These are phyloP conservation scores for Papilio polytes DNA, from an alignment of 1,140 invertebrate species.

Conservation along the genomic window DNA sequence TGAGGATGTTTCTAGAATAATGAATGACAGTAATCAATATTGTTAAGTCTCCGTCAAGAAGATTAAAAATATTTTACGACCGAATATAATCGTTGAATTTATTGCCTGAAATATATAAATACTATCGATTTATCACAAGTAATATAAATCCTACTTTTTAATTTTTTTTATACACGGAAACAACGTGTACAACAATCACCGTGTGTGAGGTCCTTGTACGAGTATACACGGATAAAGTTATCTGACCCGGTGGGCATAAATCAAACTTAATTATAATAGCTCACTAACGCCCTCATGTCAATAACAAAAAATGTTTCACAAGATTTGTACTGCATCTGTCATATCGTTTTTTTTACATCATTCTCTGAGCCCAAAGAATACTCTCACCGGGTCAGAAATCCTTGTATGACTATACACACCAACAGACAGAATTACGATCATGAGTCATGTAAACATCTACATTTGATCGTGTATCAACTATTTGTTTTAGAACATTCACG, in stretches of 20 bases:
- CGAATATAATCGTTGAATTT: conserved; percentile 3
- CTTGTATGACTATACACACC: too few species aligned
- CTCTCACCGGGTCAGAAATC: too few species aligned
- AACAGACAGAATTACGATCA: conserved; percentile 38
- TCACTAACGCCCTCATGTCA: too few species aligned
- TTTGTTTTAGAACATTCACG: conserved; percentile 29
- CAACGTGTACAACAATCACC: conserved; percentile 46
- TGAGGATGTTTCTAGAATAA: conserved; percentile 18
- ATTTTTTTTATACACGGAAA: conserved; percentile 19
- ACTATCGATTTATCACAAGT: conserved; percentile 1
- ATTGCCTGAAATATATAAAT: conserved; percentile 24
- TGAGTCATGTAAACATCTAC: conserved; percentile 52
- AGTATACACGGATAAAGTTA: not conserved
- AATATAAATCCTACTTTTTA: not conserved
- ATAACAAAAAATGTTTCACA: too few species aligned
- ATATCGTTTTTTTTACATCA: too few species aligned
- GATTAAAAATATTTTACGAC: conserved; percentile 1
- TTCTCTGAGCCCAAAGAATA: too few species aligned
- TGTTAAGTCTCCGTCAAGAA: not conserved
- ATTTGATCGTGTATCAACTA: conserved; percentile 39
- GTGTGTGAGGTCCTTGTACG: conserved; percentile 47
- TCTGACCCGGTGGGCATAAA: too few species aligned
- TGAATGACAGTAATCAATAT: not conserved
- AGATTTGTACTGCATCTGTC: too few species aligned
- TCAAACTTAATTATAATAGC: too few species aligned